Evolutionary conservation across 2,888 invertebrate genomes (phyloP), one percentile per base, ranked within the genome.

Genomic region (Lasioglossum marginatum): DNA sequence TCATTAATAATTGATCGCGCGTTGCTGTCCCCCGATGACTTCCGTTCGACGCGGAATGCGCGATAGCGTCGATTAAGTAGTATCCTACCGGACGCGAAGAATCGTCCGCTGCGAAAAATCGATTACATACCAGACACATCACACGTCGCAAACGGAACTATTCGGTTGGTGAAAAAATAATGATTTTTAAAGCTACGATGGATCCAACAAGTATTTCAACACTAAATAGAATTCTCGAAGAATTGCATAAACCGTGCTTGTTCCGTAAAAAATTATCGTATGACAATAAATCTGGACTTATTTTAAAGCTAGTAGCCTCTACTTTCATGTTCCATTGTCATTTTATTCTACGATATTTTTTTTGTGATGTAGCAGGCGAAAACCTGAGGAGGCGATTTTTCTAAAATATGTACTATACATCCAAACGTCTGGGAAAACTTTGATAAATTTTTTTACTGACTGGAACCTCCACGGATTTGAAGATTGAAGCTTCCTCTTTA

Each of bases 1-100:
- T 86, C 86, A 87, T 90, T 89, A 90, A 90, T 90, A 91, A 90
- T 91, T 91, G 76, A 89, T 89, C 68, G 68, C 87, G 81, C 63
- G 91, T 87, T 72, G 83, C 82, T 77, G 81, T 76, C 83, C 75
- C 87, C 66, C 78, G 81, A 80, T 81, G 77, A 84, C 83, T 90
- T 90, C 90, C 89, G 90, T 75, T 85, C 83, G 37, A 31, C 76
- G 83, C 63, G 70, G 83, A 80, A 85, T 79, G 75, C 48, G 66
- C 74, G 81, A 77, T 70, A n/a, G 37, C 75, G 37, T 31, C 79
- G 82, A 89, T 81, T 82, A 83, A 87, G 77, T n/a, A 31, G 63
- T 76, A 57, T 77, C 70, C 4, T 40, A 75, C 66, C 74, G 31
- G 77, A 72, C 76, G 77, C 66, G 23, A 37, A 68, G 19, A 57